These are phyloP conservation scores for Nomada hirtipes DNA, from an alignment of 2,888 invertebrate species.

Conservation along the genomic window DNA sequence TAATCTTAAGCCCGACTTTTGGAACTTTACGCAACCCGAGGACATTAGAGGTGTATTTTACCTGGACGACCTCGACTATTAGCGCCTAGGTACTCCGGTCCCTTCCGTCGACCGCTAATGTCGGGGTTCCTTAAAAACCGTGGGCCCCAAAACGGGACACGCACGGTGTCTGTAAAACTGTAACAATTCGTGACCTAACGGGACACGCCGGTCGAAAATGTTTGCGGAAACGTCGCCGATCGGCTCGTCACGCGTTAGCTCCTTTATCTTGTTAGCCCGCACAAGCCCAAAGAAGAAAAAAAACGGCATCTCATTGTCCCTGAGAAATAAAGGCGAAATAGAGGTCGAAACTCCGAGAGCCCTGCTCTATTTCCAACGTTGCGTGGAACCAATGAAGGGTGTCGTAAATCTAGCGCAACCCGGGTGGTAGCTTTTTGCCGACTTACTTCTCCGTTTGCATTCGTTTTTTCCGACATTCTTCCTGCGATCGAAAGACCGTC, in stretches of 20 bases:
- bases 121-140: conserved; percentile 66
- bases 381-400: conserved; percentile 76
- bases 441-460: conserved; percentile 50
- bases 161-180: conserved; percentile 47
- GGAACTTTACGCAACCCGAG: background rate
- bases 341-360: conserved; percentile 56
- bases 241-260: conserved; percentile 74
- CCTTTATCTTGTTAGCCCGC: conserved; percentile 67
- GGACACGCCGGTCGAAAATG: conserved; percentile 75
- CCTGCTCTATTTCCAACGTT: conserved; percentile 71
- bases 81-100: conserved; percentile 3
- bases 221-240: conserved; percentile 80
- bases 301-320: conserved; percentile 60
- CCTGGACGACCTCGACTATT: conserved; percentile 53
- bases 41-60: conserved; percentile 31
- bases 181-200: conserved; percentile 79
- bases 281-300: background rate
- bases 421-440: conserved; percentile 68
- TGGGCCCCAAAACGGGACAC: conserved; percentile 35
- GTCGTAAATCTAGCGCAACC: conserved; percentile 77
- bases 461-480: conserved; percentile 49
- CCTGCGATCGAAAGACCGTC: background rate
- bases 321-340: conserved; percentile 60
- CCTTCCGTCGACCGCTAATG: background rate
- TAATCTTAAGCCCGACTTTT: background rate